These are phyloP conservation scores for Copsychus sechellarum DNA, from an alignment of 2,113 vertebrate genomes.

Conservation along the genomic window DNA sequence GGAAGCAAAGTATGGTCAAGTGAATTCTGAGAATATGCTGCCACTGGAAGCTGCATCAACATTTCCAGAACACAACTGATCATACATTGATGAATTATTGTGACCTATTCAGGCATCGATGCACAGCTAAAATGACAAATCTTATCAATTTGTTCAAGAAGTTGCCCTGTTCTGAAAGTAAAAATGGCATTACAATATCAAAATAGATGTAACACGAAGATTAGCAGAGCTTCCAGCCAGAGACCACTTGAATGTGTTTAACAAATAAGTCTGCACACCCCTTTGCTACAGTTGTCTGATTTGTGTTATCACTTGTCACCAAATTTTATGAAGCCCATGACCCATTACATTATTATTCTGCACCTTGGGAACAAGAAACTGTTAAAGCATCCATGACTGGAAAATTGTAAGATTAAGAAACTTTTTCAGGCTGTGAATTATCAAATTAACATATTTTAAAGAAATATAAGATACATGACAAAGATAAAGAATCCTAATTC, in stretches of 20 bases:
- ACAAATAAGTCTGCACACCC: background rate
- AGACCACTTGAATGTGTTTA: background rate
- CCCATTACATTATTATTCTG: background rate
- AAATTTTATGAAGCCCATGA: background rate
- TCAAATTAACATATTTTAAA: background rate
- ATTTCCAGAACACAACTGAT: background rate
- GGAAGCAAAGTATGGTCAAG: accelerated
- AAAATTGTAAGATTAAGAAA: background rate
- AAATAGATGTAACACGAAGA: background rate
- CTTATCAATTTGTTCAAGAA: background rate
- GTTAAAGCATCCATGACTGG: background rate
- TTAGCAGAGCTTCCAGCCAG: background rate
- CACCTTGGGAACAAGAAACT: background rate
- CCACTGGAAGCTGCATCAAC: background rate
- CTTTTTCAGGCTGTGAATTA: background rate
- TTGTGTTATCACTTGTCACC: background rate
- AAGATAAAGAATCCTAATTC: background rate
- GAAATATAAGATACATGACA: background rate
- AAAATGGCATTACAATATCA: background rate
- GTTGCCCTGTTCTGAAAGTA: background rate
- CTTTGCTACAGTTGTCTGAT: background rate
- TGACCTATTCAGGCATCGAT: background rate
- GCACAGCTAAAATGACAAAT: background rate
- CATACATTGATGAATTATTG: background rate
- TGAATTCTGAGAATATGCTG: background rate